Percentiles rank a stretch among this genome's conserved stretches.
Conservation (phyloP, 2,888 invertebrate genomes). For the Yponomeuta plumbellus region DNA sequence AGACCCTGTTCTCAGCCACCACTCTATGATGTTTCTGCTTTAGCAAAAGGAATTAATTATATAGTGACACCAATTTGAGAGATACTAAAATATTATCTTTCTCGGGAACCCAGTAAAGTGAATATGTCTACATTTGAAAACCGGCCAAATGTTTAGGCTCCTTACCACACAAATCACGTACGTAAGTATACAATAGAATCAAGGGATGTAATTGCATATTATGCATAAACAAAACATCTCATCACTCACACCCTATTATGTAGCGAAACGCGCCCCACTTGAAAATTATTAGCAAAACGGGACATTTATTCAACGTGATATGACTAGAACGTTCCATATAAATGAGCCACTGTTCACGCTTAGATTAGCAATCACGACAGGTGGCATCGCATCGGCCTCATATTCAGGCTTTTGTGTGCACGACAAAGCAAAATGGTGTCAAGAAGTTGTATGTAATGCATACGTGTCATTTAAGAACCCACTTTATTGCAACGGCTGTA, state of each 20-base stretch:
- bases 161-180: no score
- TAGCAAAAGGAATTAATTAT: no score
- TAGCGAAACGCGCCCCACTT: neutral
- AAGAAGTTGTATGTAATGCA: neutral
- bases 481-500: neutral
- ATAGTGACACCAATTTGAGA: no score
- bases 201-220: no score
- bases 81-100: no score
- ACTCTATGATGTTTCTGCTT: no score
- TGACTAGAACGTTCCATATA: neutral
- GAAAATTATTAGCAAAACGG: neutral
- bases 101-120: no score
- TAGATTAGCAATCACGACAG: constrained; percentile 3
- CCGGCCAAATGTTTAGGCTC: no score
- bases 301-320: neutral
- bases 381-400: neutral
- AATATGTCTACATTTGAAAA: no score
- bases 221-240: no score
- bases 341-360: neutral
- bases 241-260: neutral
- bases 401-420: neutral
- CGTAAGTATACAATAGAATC: no score
- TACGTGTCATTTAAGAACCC: neutral
- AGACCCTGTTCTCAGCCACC: no score
- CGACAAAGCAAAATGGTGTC: neutral